A percentile compares a stretch with the other conserved stretches of the same genome.
These are phyloP conservation scores for Chionoecetes opilio DNA, from an alignment of 1,140 invertebrate species.

Conservation along the genomic window DNA sequence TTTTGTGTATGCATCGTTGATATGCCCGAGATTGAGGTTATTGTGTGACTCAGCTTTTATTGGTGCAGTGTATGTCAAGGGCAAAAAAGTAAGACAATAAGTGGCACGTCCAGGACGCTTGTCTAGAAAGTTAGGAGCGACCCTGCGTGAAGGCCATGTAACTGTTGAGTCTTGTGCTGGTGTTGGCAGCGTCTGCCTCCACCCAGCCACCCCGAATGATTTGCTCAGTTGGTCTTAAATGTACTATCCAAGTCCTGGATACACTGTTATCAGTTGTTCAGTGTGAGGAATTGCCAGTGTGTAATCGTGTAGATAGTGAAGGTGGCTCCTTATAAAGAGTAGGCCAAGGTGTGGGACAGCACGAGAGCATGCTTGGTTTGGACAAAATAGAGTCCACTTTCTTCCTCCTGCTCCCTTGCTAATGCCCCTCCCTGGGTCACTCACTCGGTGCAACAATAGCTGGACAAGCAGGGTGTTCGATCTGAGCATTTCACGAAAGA, in stretches of 20 bases:
- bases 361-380: not conserved
- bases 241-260: not conserved
- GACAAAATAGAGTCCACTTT: not conserved
- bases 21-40: not conserved
- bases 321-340: not conserved
- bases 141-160: conserved; percentile 72
- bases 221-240: not conserved
- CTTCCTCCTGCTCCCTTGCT: not conserved
- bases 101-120: not conserved
- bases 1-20: not conserved
- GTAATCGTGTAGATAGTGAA: not conserved
- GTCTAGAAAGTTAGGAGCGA: conserved; percentile 73
- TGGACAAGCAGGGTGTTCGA: too few relatives aligned
- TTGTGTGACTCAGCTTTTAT: conserved; percentile 44
- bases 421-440: not conserved
- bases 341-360: conserved; percentile 34
- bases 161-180: conserved; percentile 51
- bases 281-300: not conserved
- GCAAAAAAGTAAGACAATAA: conserved; percentile 73
- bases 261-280: not conserved
- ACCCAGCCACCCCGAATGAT: not conserved
- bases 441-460: too few relatives aligned
- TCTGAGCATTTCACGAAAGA: not conserved
- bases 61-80: conserved; percentile 68
- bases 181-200: conserved; percentile 13